A percentile compares a stretch with the other conserved stretches of the same genome.
Evolutionary conservation across 2,888 invertebrate species (phyloP).

Genomic region (Macrophya annulata): DNA sequence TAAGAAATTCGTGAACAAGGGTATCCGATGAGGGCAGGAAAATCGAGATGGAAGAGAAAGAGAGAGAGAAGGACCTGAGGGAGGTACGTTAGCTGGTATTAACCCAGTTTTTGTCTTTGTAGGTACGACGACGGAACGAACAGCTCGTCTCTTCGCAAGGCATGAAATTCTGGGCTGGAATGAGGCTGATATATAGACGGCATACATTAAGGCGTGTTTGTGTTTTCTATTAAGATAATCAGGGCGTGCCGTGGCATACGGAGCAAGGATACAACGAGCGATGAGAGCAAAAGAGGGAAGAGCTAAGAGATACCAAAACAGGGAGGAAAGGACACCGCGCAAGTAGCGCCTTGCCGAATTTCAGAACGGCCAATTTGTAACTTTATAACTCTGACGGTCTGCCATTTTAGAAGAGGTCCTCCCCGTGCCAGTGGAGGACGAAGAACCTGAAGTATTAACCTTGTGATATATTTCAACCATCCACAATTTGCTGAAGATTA

Average conservation of each 20-base stretch:
- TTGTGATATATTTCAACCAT: constrained; percentile 61
- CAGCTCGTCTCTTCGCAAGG: constrained; percentile 23
- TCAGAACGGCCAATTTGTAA: constrained; percentile 64
- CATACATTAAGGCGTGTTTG: constrained; percentile 71
- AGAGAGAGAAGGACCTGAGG: constrained; percentile 3
- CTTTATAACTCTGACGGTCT: constrained; percentile 63
- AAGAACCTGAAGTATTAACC: constrained; percentile 62
- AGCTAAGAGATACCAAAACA: constrained; percentile 16
- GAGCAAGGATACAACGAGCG: constrained; percentile 64
- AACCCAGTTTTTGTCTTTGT: constrained; percentile 63
- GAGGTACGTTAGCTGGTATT: constrained; percentile 66
- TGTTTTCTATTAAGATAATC: constrained; percentile 76
- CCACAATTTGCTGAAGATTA: constrained; percentile 19
- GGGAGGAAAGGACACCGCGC: constrained; percentile 35
- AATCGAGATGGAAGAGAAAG: neutral
- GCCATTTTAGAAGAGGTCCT: neutral
- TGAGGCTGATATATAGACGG: constrained; percentile 68
- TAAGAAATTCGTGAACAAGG: neutral
- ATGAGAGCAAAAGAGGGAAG: constrained; percentile 38
- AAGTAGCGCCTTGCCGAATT: constrained; percentile 55
- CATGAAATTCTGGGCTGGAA: constrained; percentile 60
- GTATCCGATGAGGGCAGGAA: neutral
- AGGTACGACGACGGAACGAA: constrained; percentile 6
- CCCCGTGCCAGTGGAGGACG: neutral
- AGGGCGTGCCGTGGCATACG: constrained; percentile 74